Evolutionary conservation across 35 echinoderm and acorn worm species (phyloP), one percentile per base, ranked within the genome.

Genomic region (Stichopus chloronotus): DNA sequence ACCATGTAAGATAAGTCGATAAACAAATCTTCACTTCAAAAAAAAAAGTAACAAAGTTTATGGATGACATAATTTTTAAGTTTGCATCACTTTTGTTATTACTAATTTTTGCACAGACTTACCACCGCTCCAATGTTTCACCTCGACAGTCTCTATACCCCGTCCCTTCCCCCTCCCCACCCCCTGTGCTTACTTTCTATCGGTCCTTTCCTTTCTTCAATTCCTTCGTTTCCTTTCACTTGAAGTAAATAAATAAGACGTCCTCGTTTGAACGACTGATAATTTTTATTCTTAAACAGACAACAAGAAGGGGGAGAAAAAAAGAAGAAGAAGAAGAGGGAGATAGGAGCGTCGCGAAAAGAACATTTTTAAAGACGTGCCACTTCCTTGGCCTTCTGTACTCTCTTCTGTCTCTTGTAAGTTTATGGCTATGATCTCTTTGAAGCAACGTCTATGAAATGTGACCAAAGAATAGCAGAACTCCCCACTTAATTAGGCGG

Each of bases 401-500:
- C 69, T 74, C 69, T 7, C 22, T 74, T 43, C 30, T 43, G 30
- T 7, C 20, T 74, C 69, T 43, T 74, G 69, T 74, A 85, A 85
- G 14, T 85, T 85, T 85, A 85, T 85, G 7, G 55, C 82, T 85
- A 19, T 85, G 82, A 85, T 85, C 82, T 85, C 82, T 85, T 85
- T 30, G 58, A 74, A 85, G 82, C 56, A 11, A 58, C 55, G 82
- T 59, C 82, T 58, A 85, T 85, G 82, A 85, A 57, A 85, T 9
- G 55, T 59, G 82, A 8, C 57, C 55, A 8, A 85, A 85, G 82
- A 85, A 59, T 85, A 58, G 11, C 56, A 85, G 55, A 58, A 85
- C 12, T 58, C 82, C 82, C 82, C 55, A 85, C 82, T 85, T 58
- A 85, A 85, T 85, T 85, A 85, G 82, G 55, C 55, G 56, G 82